phyloP scores from a whole-genome alignment of 1,140 invertebrate genomes.

The Psix sp. region DNA sequence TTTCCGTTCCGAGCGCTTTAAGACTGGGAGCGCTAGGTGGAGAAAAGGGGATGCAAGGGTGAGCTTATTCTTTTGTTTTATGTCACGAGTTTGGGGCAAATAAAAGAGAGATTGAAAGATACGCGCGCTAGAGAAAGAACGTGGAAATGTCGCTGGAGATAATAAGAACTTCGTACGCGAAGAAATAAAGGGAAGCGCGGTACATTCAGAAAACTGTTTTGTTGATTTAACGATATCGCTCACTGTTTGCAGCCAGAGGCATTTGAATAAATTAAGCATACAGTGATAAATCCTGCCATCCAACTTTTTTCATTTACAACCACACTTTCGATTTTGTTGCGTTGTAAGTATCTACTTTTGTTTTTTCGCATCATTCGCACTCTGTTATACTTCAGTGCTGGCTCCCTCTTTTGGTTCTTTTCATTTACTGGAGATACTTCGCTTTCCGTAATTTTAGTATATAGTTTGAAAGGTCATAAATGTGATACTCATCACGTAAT shows the following conservation, averaged over 20 bases:
- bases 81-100: conserved; percentile 56
- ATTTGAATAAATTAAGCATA: conserved; percentile 49
- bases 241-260: conserved; percentile 37
- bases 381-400: no score
- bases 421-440: no score
- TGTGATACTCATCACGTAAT: no score
- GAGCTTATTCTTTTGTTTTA: conserved; percentile 72
- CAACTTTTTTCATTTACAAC: conserved; percentile 3
- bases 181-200: conserved; percentile 68
- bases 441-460: no score
- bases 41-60: conserved; percentile 41
- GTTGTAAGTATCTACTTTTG: no score
- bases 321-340: neutral
- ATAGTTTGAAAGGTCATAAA: no score
- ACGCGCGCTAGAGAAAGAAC: conserved; percentile 62
- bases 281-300: conserved; percentile 30
- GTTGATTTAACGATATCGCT: conserved; percentile 56
- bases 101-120: conserved; percentile 60
- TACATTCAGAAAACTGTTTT: conserved; percentile 59
- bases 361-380: no score
- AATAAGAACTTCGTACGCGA: conserved; percentile 72
- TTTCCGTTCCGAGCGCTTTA: conserved; percentile 54
- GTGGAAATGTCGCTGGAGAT: conserved; percentile 65
- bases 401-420: no score
- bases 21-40: conserved; percentile 26